Base-by-base conservation (phyloP, 2,113 vertebrate species). In the Peromyscus leucopus region DNA sequence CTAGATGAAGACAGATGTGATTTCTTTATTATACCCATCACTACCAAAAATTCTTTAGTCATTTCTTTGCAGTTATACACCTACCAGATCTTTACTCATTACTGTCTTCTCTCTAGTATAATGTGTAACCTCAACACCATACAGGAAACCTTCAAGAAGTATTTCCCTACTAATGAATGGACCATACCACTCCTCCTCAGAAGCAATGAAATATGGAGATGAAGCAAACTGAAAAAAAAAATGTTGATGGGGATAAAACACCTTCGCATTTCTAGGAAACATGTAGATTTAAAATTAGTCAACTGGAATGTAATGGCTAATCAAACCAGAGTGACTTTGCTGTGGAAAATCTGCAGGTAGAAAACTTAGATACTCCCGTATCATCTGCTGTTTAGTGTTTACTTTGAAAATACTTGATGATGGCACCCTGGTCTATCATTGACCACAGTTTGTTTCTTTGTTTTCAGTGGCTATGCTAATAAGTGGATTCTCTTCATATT, bases 401-500 rank as follows among this genome's bases (percentile, higher is more conserved):
- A 24, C 57, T 82, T 86, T 82, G 51, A 90, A 95, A 79, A 79
- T 80, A 31, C 24, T 80, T 89, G 59, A 69, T 6, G n/a, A 11
- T 36, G 33, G 31, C 39, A 96, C 57, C 89, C 89, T 93, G 69
- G 11, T 91, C 84, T 92, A 61, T 74, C 69, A 67, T 36, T 48
- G 84, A 61, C 36, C 26, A 13, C 26, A 69, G 63, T 71, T 16
- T 67, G 59, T 36, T 71, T 94, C 61, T 88, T 95, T n/a, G 13
- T 89, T 98, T 97, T 7, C 75, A 90, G 33, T 94, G 74, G 74
- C 92, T 95, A 95, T 76, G 74, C 51, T 96, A 42, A 90, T 95
- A 96, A 36, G 80, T 15, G 94, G 95, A 76, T 95, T 98, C 46
- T 94, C n/a, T 96, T 96, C 39, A 96, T 93, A 96, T 96, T 91